phyloP scores from a whole-genome alignment of 2,113 vertebrate genomes.

The Brevimyrus niger region DNA sequence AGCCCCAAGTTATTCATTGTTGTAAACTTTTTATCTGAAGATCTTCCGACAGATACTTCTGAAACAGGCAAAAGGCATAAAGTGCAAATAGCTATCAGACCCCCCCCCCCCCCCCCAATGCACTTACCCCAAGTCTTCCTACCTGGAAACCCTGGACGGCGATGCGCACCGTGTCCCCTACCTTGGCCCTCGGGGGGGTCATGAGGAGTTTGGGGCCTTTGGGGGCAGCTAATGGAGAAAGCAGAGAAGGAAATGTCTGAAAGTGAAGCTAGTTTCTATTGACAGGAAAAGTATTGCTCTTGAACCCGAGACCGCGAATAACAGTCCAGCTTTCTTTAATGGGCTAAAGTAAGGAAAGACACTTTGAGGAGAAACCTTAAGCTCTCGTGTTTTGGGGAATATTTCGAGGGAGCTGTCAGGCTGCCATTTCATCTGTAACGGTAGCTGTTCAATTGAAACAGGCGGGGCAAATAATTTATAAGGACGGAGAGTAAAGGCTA shows the following conservation, averaged over 20 bases:
- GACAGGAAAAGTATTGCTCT: not conserved
- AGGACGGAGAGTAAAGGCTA: not conserved
- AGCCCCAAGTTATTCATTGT: not conserved
- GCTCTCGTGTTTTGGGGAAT: not conserved
- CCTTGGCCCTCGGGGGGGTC: constrained; percentile 71
- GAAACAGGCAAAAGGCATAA: not conserved
- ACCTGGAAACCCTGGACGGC: constrained; percentile 83
- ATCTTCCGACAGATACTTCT: not conserved
- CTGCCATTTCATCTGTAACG: not conserved
- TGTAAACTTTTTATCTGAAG: not conserved
- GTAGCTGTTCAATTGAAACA: not conserved
- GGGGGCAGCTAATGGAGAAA: constrained; percentile 68
- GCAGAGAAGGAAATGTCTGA: not conserved
- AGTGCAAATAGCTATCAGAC: not conserved
- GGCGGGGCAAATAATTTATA: not conserved
- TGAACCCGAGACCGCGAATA: not conserved
- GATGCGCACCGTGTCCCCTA: constrained; percentile 83
- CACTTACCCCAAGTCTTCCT: constrained; percentile 39
- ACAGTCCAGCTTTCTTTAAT: not conserved
- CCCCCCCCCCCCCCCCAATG: not conserved
- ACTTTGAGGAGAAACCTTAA: not conserved
- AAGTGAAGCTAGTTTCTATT: not conserved
- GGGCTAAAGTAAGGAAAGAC: not conserved
- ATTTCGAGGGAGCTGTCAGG: not conserved
- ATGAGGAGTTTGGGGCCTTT: constrained; percentile 79